phyloP scores from a whole-genome alignment of 2,113 vertebrate genomes.

The Corapipo altera region DNA sequence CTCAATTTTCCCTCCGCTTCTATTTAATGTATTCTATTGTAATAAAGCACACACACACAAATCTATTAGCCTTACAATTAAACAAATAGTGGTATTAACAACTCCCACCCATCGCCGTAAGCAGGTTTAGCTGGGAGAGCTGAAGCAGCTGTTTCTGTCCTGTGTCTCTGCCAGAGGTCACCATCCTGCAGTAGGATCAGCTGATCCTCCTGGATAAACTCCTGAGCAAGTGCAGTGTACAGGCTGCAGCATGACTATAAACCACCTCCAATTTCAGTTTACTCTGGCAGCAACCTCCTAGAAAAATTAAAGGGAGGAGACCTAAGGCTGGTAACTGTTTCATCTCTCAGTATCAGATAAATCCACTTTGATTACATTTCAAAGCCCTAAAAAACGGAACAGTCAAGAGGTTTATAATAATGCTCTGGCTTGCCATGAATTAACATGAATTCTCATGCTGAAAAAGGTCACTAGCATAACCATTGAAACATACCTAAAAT shows the following conservation, averaged over 20 bases:
- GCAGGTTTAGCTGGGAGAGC: slow-evolving; percentile 42
- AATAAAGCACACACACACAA: not conserved
- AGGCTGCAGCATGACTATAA: slow-evolving; percentile 34
- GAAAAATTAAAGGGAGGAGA: slow-evolving; percentile 44
- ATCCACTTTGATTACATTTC: slow-evolving; percentile 42
- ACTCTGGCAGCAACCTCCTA: slow-evolving; percentile 17
- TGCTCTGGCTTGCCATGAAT: not conserved
- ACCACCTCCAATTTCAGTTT: slow-evolving; percentile 60
- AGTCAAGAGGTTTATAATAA: slow-evolving; percentile 14
- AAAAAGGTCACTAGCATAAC: not conserved
- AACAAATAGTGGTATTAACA: slow-evolving; percentile 56
- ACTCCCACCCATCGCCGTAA: slow-evolving; percentile 37
- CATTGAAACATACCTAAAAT: not conserved
- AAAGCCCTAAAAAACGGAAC: not conserved
- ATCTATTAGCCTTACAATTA: slow-evolving; percentile 29
- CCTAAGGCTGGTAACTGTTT: slow-evolving; percentile 3
- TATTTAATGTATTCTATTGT: not conserved
- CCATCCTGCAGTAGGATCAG: slow-evolving; percentile 41
- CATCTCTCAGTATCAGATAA: slow-evolving; percentile 3
- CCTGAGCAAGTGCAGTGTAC: slow-evolving; percentile 20
- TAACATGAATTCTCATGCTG: not conserved
- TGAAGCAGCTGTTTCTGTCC: slow-evolving; percentile 54
- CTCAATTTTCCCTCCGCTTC: not conserved
- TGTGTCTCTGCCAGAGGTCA: slow-evolving; percentile 56
- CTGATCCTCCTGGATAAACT: slow-evolving; percentile 61